A percentile compares a stretch with the other conserved stretches of the same genome.
phyloP scores from a whole-genome alignment of 1,140 invertebrate genomes.

The Conopomorpha cramerella region DNA sequence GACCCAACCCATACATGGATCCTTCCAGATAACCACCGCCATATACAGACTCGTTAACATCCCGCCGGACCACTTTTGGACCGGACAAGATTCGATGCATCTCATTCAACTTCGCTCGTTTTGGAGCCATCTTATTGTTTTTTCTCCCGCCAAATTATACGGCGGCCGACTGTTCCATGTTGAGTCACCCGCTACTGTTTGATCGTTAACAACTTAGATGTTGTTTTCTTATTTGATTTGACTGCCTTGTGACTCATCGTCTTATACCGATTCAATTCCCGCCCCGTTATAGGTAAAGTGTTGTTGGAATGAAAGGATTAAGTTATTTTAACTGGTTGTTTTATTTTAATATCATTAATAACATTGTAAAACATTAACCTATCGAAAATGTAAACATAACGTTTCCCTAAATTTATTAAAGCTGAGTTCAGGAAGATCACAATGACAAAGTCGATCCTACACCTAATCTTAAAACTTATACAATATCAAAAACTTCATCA shows the following conservation, averaged over 20 bases:
- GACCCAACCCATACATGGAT: conserved; percentile 6
- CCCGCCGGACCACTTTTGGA: conserved; percentile 32
- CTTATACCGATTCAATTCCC: background rate
- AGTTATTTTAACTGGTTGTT: conserved; percentile 19
- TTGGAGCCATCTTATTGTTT: background rate
- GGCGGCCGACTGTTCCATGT: too few relatives aligned
- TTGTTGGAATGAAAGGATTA: conserved; percentile 14
- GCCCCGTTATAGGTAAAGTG: background rate
- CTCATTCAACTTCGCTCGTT: background rate
- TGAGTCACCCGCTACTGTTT: too few relatives aligned
- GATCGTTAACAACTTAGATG: background rate
- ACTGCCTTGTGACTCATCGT: background rate
- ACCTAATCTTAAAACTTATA: conserved; percentile 28
- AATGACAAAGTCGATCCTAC: conserved; percentile 20
- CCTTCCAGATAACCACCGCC: conserved; percentile 6
- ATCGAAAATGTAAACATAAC: conserved; percentile 24
- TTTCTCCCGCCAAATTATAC: background rate
- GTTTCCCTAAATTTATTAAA: conserved; percentile 46
- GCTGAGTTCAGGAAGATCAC: conserved; percentile 37
- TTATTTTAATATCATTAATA: conserved; percentile 17
- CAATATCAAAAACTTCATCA: conserved; percentile 35
- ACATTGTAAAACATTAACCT: background rate
- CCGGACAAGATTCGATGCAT: conserved; percentile 13
- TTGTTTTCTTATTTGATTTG: background rate
- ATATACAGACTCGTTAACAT: conserved; percentile 14